Evolutionary conservation across 2,888 invertebrate genomes (phyloP), one percentile per base, ranked within the genome.

Genomic region (Mesoligia furuncula): DNA sequence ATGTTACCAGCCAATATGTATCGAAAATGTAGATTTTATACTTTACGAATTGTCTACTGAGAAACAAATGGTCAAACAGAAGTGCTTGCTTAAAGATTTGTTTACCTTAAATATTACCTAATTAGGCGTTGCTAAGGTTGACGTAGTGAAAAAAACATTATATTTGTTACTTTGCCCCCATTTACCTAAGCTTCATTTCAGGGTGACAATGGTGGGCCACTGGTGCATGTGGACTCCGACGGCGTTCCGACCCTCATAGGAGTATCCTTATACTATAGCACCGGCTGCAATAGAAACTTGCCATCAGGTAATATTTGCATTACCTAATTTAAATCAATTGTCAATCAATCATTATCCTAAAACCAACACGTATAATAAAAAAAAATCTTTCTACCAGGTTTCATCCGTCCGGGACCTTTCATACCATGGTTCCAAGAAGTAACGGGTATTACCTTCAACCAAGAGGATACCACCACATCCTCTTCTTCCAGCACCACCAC

Each of bases 321-420:
- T 31, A 31, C 9, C 31, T 31, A 31, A 31, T 31, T 36, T 62
- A 62, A 24, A 36, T 62, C 20, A 11, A 6, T 20, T 31, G 45
- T 36, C 5, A 36, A 20, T 20, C 2, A 36, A 62, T 11, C 20
- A 62, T 24, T 20, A 36, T 20, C 20, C 31, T 20, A 31, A 20
- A 62, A 24, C 11, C 11, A 20, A 62, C 31, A 36, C 20, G 3
- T 20, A 39, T 57, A 8, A 3, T 61, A 9, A 31, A 20, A 62
- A 62, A 11, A 27, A 0, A 17, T n/a, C 27, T 51, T 64, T 15
- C 6, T 59, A 20, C 36, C 86, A 95, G 96, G 95, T 83, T 96
- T 95, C 86, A 91, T 92, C 27, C 94, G 96, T 2, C 90, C 96
- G 0, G 96, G 95, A 31, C 95, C 95, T 0, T 96, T 95, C 93